Evolutionary conservation across 2,888 invertebrate species (phyloP).

Genomic region (Patella depressa): DNA sequence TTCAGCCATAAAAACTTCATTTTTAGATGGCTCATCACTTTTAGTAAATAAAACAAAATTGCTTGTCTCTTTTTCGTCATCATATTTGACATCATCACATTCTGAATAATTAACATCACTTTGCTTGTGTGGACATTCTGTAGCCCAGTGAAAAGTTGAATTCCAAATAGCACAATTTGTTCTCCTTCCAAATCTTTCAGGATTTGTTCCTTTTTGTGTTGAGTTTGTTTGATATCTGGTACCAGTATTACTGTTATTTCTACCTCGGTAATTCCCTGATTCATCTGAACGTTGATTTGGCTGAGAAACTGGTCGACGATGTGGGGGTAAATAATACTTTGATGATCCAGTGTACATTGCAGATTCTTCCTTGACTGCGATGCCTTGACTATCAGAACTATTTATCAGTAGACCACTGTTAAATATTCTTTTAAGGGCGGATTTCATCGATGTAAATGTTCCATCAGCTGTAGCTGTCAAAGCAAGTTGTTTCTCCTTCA

Average conservation of each 20-base stretch:
- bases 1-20: conserved; percentile 28
- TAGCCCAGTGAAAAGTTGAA: conserved; percentile 27
- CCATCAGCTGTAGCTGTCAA: conserved; percentile 23
- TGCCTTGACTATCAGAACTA: not conserved
- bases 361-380: not conserved
- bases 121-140: conserved; percentile 15
- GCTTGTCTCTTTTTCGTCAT: not conserved
- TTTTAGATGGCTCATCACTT: not conserved
- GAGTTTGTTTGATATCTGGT: no score
- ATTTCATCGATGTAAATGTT: conserved; percentile 23
- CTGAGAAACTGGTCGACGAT: no score
- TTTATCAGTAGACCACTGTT: not conserved
- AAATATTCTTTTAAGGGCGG: conserved; percentile 17
- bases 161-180: conserved; percentile 13
- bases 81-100: not conserved
- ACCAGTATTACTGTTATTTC: no score
- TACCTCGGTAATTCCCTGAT: no score
- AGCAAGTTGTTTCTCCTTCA: conserved; percentile 21
- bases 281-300: no score
- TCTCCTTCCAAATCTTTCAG: conserved; percentile 9
- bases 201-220: not conserved
- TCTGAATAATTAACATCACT: not conserved
- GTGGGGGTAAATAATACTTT: not conserved
- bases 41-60: not conserved
- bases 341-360: not conserved